Base-by-base conservation (phyloP, 2,797 vertebrate genomes). In the Furcifer pardalis region DNA sequence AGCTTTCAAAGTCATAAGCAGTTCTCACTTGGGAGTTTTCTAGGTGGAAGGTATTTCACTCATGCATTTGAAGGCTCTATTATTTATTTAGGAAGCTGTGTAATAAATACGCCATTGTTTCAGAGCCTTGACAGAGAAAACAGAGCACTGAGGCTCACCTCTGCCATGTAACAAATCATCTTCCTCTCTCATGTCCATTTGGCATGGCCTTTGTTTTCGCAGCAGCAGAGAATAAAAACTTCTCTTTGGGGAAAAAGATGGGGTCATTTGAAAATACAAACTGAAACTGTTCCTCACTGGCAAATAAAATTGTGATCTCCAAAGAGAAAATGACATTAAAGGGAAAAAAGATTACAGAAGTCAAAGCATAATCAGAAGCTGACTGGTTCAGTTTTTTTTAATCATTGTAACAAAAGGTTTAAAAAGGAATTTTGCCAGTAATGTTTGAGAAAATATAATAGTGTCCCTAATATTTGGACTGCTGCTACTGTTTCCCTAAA, bases 31-130 rank as follows among this genome's bases (percentile, higher is more conserved):
- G 68, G 66, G 21, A 63, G 23, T 46, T 81, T 3, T 35, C 52
- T 65, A 12, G 0, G 21, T n/a, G 75, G 66, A 77, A 72, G 78
- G 81, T 76, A 30, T 73, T 75, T 80, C 68, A 30, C 82, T 3
- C 6, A 17, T 72, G 1, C 56, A 4, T 8, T 74, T 10, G 0
- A 2, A 7, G 82, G 73, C 63, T 63, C 27, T 90, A 79, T 95
- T 95, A 95, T 96, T 97, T 96, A 97, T 97, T 96, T 93, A 96
- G 92, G 94, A 87, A 91, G 89, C 91, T 89, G n/a, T 80, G 92
- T 92, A 94, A 97, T 96, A 96, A 94, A 86, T 75, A 69, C 87
- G 77, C 65, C 87, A n/a, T 92, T 91, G 91, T 94, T 78, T 83
- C 42, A 32, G 46, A 83, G 83, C 69, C 93, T 82, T 91, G 92